A percentile compares a stretch with the other conserved stretches of the same genome.
Conservation (phyloP, 2,797 vertebrate genomes). For the Meriones psammophilus region DNA sequence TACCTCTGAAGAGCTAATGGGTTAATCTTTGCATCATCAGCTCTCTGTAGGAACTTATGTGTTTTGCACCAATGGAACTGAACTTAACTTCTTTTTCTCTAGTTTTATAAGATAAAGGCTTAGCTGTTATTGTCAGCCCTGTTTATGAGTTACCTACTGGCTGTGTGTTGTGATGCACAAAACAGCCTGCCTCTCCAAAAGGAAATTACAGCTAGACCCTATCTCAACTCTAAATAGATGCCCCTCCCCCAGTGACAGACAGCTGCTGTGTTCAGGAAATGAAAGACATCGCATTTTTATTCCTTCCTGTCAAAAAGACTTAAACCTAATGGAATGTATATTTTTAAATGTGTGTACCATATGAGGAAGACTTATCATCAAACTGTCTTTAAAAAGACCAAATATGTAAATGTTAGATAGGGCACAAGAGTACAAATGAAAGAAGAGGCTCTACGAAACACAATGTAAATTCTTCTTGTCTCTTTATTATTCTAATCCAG, state of each 20-base stretch:
- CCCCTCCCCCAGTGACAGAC: not conserved
- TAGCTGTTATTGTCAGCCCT: not conserved
- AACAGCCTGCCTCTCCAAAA: not conserved
- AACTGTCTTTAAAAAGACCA: conserved; percentile 13
- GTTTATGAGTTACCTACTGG: not conserved
- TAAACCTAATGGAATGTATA: conserved; percentile 37
- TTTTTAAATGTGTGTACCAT: conserved; percentile 71
- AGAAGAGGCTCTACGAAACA: conserved; percentile 36
- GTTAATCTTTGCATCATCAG: not conserved
- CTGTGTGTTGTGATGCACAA: not conserved
- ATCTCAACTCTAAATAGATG: not conserved
- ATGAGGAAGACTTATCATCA: conserved; percentile 52
- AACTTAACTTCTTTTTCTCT: not conserved
- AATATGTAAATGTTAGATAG: conserved; percentile 41
- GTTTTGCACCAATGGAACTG: not conserved
- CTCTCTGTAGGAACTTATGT: not conserved
- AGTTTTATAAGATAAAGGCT: not conserved
- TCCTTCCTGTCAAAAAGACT: conserved; percentile 66
- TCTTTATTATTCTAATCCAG: conserved; percentile 29
- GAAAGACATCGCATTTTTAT: conserved; percentile 59
- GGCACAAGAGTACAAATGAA: conserved; percentile 14
- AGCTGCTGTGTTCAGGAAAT: conserved; percentile 30
- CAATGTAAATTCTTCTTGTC: conserved; percentile 44
- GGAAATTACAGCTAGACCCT: not conserved
- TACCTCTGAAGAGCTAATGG: not conserved